Conservation (phyloP, 2,113 vertebrate genomes). For the Pelecanus crispus region DNA sequence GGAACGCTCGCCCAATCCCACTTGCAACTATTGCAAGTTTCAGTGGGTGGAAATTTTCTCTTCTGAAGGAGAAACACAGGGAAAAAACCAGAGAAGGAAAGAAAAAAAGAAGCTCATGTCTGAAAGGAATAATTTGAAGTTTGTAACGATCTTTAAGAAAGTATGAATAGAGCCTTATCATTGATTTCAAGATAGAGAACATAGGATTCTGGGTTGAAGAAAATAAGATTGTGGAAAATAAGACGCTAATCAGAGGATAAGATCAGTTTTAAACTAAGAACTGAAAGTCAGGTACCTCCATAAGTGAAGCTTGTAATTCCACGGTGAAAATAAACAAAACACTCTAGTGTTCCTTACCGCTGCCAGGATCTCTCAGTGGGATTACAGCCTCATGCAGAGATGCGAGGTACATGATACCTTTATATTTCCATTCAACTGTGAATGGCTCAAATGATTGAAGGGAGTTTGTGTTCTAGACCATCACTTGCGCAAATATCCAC, state of each 20-base stretch:
- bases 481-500: not conserved
- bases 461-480: slow-evolving; percentile 3
- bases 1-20: not conserved
- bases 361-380: not conserved
- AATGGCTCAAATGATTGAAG: not conserved
- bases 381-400: not conserved
- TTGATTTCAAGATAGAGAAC: slow-evolving; percentile 27
- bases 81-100: not conserved
- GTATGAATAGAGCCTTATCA: slow-evolving; percentile 26
- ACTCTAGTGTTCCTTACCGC: not conserved
- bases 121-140: slow-evolving; percentile 33
- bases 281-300: not conserved
- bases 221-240: not conserved
- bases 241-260: not conserved
- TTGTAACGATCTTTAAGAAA: not conserved
- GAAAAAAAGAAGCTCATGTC: not conserved
- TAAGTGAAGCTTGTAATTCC: not conserved
- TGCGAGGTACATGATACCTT: not conserved
- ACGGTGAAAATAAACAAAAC: not conserved
- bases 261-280: slow-evolving; percentile 13
- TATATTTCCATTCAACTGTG: not conserved
- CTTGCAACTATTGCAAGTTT: not conserved
- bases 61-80: not conserved
- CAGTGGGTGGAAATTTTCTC: not conserved
- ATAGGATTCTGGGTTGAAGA: not conserved